phyloP scores from a whole-genome alignment of 30 jellyfish, hydroid and myxozoan genomes.

The Pelagia noctiluca region DNA sequence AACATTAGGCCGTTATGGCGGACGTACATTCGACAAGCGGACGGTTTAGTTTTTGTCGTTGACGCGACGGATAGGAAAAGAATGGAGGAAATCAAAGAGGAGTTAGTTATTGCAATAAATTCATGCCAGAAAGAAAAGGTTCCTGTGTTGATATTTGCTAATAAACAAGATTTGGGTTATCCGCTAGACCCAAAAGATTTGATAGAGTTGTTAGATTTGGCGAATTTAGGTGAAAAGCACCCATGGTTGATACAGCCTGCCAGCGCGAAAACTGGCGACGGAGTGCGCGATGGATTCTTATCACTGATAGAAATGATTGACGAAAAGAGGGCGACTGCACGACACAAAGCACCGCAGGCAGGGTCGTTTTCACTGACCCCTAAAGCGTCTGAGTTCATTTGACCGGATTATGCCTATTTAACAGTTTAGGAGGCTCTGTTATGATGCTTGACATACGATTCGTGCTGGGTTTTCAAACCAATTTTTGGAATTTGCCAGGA shows the following conservation, averaged over 20 bases:
- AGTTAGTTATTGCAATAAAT: constrained; percentile 48
- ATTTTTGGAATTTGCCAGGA: too few species aligned
- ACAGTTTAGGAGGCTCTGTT: not conserved
- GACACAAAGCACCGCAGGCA: constrained; percentile 29
- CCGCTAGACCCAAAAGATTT: constrained; percentile 79
- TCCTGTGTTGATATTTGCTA: constrained; percentile 86
- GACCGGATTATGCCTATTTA: not conserved
- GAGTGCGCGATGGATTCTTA: constrained; percentile 73
- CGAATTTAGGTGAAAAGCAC: constrained; percentile 51
- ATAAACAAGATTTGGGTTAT: constrained; percentile 80
- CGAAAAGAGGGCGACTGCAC: constrained; percentile 46
- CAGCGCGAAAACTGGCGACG: constrained; percentile 90
- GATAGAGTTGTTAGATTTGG: constrained; percentile 65
- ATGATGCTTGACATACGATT: too few species aligned
- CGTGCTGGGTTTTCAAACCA: too few species aligned
- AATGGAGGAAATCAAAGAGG: constrained; percentile 85
- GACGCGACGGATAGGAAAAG: constrained; percentile 83
- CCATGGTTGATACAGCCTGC: constrained; percentile 87
- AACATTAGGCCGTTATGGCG: constrained; percentile 92
- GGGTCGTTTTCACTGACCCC: constrained; percentile 53
- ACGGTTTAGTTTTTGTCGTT: constrained; percentile 88
- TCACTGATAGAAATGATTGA: constrained; percentile 71
- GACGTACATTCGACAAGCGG: constrained; percentile 91
- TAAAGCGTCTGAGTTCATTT: constrained; percentile 57
- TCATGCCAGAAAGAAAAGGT: constrained; percentile 80